Evolutionary conservation across 1,140 invertebrate species (phyloP), one percentile per base, ranked within the genome.

Genomic region (Archivesica marissinica): DNA sequence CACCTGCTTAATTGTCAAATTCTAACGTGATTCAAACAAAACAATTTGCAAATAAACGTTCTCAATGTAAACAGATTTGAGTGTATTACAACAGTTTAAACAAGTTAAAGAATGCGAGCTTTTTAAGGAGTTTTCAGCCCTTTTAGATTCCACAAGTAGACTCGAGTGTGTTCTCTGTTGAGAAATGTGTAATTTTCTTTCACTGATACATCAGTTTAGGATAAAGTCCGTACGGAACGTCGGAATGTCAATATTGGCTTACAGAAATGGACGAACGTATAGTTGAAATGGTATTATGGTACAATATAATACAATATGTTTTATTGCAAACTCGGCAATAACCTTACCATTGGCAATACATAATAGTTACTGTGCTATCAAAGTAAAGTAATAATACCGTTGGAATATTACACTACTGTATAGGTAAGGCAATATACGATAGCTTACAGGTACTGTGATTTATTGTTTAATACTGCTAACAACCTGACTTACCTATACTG

Each of bases 181-280:
- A 28, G 33, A 28, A 59, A 59, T 28, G 54, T 54, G 20, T 54
- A 54, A n/a, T n/a, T 54, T 54, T 7, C 17, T 25, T 59, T 59
- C n/a, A 28, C 23, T 59, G 54, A 59, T 59, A 59, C 33, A 59
- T 23, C 54, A 59, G 2, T 59, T 59, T 59, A n/a, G n/a, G n/a
- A n/a, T n/a, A n/a, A n/a, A n/a, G n/a, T 59, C 54, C 2, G 4
- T 28, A 3, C n/a, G 23, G 54, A 15, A 6, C 23, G 3, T 6
- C 3, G 54, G 54, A 59, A 59, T 59, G 54, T 28, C 4, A 59
- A 59, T 59, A 59, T 59, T 59, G n/a, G n/a, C n/a, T n/a, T n/a
- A n/a, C n/a, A n/a, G n/a, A n/a, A n/a, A n/a, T n/a, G n/a, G n/a
- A n/a, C n/a, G n/a, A n/a, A n/a, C n/a, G n/a, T n/a, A n/a, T n/a